Evolutionary conservation across 2,113 vertebrate species (phyloP).

Genomic region (Brachirus orientalis): DNA sequence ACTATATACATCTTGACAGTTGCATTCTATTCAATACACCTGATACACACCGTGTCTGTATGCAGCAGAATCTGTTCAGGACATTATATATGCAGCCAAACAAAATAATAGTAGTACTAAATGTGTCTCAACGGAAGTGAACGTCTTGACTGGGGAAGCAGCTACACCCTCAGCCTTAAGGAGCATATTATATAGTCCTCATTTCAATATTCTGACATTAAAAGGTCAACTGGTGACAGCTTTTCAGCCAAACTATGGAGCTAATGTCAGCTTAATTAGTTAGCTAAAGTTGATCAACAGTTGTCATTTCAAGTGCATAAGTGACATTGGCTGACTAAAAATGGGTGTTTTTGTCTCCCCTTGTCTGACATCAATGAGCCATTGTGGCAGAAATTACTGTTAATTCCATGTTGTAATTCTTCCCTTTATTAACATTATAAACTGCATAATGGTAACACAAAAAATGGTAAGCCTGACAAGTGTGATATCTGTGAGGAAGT

Average conservation of each 20-base stretch:
- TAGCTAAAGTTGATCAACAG: background rate
- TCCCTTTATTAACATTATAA: background rate
- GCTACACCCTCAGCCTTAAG: background rate
- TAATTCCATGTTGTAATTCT: background rate
- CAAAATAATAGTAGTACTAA: background rate
- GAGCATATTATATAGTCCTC: background rate
- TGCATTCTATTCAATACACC: background rate
- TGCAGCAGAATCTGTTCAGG: background rate
- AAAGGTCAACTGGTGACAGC: background rate
- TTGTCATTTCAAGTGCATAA: background rate
- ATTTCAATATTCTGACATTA: background rate
- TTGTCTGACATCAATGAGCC: background rate
- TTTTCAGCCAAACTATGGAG: background rate
- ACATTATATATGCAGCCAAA: background rate
- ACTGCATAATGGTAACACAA: no score
- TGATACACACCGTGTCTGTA: background rate
- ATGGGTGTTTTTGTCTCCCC: background rate
- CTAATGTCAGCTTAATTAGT: background rate
- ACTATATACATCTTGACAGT: no score
- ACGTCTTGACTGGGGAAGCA: background rate
- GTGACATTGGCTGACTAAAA: background rate
- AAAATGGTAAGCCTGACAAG: background rate
- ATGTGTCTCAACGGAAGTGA: background rate
- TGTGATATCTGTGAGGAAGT: background rate
- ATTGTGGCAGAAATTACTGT: background rate